These are phyloP conservation scores for Troides helena DNA, from an alignment of 2,888 invertebrate genomes.

Conservation along the genomic window DNA sequence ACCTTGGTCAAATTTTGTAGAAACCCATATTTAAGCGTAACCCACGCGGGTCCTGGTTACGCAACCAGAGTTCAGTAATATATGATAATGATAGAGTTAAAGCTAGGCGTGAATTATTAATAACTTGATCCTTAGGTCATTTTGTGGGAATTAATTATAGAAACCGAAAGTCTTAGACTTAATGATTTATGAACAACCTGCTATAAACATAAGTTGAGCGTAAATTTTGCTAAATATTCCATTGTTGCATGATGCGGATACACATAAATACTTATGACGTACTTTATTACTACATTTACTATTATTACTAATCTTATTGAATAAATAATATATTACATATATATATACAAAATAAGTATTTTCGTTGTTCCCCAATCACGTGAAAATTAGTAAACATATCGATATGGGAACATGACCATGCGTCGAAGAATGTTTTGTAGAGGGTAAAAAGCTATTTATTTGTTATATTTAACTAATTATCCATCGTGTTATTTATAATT, in stretches of 20 bases:
- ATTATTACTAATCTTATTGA: too few species aligned
- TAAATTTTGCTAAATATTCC: constrained; percentile 25
- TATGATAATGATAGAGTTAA: constrained; percentile 26
- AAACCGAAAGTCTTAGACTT: constrained; percentile 29
- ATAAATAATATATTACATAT: too few species aligned
- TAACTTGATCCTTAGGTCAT: constrained; percentile 30
- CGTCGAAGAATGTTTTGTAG: too few species aligned
- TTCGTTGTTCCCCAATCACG: too few species aligned
- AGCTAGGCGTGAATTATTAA: constrained; percentile 27
- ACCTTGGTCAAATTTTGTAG: constrained; percentile 7
- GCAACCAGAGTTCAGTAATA: constrained; percentile 23
- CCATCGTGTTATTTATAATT: too few species aligned
- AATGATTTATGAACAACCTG: constrained; percentile 27
- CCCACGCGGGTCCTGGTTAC: constrained; percentile 27
- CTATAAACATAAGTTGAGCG: constrained; percentile 12
- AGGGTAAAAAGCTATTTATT: too few species aligned
- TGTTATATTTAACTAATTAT: too few species aligned
- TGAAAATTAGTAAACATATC: too few species aligned
- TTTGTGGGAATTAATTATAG: constrained; percentile 25
- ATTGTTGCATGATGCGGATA: constrained; percentile 10
- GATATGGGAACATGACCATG: too few species aligned
- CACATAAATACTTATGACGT: not conserved
- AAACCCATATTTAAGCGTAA: constrained; percentile 12
- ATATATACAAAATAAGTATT: too few species aligned
- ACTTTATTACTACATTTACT: too few species aligned